Base-by-base conservation (phyloP, 2,797 vertebrate species). In the Tauraco hartlaubi region DNA sequence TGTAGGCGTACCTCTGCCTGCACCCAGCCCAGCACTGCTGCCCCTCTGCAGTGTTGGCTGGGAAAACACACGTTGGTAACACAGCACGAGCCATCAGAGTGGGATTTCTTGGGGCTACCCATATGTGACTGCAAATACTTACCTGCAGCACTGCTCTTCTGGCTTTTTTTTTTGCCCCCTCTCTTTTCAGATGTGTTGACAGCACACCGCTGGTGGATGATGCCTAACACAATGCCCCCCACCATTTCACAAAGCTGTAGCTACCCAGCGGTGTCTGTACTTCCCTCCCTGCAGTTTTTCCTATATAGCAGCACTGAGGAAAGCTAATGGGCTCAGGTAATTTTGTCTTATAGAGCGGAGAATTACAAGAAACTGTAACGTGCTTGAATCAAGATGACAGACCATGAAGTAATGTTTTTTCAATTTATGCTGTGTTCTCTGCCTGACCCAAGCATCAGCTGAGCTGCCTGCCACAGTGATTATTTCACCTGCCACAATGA, bases 381-480 rank as follows among this genome's bases (percentile, higher is more conserved):
- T 92, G 92, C 86, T 90, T 71, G 92, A 98, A 97, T 97, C 94
- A 94, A 80, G 96, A 97, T 89, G 94, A 97, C 96, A 97, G 94
- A 91, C 88, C 95, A 62, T 90, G 94, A 96, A 97, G 97, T 88
- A 92, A 94, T 91, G 94, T 75, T 94, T 95, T 88, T 96, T 92
- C 85, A 67, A 75, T 97, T 90, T 79, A 54, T 6, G 0, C 89
- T 82, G 94, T 63, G 92, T 94, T 74, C 81, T 81, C 94, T 83
- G 58, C 56, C 88, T 85, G 67, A 93, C 95, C 83, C 83, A 93
- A 46, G 92, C 77, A 39, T 77, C 96, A 83, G 73, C 71, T 13
- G 61, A 92, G 86, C 93, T 61, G 49, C 79, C 95, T 97, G 97
- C 95, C 94, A 94, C 86, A 78, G 82, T 48, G 69, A 97, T 97